Evolutionary conservation across 1,140 invertebrate species (phyloP).

Genomic region (Megalonaias nervosa): DNA sequence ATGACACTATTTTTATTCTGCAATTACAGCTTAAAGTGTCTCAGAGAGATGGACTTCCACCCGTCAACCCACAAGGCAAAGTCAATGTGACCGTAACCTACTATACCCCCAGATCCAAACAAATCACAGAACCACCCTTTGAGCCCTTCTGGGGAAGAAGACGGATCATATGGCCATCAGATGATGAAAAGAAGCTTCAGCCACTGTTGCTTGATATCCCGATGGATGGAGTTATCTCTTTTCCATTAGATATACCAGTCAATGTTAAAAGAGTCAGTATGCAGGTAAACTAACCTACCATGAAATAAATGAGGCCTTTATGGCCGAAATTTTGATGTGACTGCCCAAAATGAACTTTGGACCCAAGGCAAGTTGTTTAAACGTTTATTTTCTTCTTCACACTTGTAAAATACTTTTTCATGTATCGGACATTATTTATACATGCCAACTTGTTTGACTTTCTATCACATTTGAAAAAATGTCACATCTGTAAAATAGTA

Average conservation of each 20-base stretch:
- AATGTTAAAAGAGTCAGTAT: conserved; percentile 23
- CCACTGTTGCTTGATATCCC: conserved; percentile 25
- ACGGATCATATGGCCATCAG: conserved; percentile 12
- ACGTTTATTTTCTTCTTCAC: no score
- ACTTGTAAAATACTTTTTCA: no score
- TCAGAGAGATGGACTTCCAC: conserved; percentile 39
- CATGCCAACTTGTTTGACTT: no score
- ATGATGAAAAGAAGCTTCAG: conserved; percentile 7
- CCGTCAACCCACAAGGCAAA: conserved; percentile 19
- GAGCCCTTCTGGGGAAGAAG: not conserved
- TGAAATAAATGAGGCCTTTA: not conserved
- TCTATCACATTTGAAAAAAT: no score
- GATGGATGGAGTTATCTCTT: conserved; percentile 39
- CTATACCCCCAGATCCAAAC: not conserved
- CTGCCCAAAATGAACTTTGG: no score
- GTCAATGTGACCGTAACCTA: conserved; percentile 40
- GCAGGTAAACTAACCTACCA: conserved; percentile 21
- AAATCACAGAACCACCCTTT: conserved; percentile 3
- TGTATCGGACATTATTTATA: no score
- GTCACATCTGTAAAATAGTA: no score
- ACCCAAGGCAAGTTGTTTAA: no score
- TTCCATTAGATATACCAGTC: conserved; percentile 35
- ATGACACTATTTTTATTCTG: no score
- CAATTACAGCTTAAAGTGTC: conserved; percentile 42
- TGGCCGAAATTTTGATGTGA: no score